Evolutionary conservation across 2,888 invertebrate genomes (phyloP).

Genomic region (Euclidia mi): DNA sequence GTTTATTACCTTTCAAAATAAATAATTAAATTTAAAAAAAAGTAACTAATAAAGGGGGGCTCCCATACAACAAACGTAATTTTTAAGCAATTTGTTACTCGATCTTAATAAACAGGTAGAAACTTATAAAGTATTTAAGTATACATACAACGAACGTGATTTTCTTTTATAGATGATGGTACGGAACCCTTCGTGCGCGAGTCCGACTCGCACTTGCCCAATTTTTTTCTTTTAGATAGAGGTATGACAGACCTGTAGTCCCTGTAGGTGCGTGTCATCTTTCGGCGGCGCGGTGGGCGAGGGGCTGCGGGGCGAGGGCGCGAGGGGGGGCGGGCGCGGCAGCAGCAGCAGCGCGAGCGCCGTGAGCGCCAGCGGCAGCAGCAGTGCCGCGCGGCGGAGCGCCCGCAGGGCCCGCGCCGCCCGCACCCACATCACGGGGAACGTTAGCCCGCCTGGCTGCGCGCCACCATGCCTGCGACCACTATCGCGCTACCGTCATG

Average conservation of each 20-base stretch:
- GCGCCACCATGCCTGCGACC: slow-evolving; percentile 45
- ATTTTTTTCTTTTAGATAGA: no score
- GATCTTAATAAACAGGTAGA: no score
- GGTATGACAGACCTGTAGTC: slow-evolving; percentile 37
- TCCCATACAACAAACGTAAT: no score
- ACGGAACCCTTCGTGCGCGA: no score
- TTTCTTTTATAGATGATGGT: no score
- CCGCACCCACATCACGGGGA: slow-evolving; percentile 78
- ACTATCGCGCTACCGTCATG: slow-evolving; percentile 31
- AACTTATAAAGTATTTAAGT: no score
- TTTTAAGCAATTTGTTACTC: no score
- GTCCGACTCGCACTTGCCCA: no score
- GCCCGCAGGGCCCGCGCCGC: slow-evolving; percentile 79
- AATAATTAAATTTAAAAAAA: no score
- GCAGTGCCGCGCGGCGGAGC: slow-evolving; percentile 83
- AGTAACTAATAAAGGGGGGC: no score
- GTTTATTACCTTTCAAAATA: no score
- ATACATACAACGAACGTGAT: no score
- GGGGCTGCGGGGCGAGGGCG: slow-evolving; percentile 59
- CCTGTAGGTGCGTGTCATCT: slow-evolving; percentile 64
- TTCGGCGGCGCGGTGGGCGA: slow-evolving; percentile 56
- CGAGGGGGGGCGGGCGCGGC: slow-evolving; percentile 77
- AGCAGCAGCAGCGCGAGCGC: slow-evolving; percentile 87
- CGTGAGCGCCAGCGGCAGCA: slow-evolving; percentile 87
- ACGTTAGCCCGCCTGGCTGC: slow-evolving; percentile 48